Evolutionary conservation across 1,140 invertebrate genomes (phyloP).

Genomic region (Rhizoglyphus robini): DNA sequence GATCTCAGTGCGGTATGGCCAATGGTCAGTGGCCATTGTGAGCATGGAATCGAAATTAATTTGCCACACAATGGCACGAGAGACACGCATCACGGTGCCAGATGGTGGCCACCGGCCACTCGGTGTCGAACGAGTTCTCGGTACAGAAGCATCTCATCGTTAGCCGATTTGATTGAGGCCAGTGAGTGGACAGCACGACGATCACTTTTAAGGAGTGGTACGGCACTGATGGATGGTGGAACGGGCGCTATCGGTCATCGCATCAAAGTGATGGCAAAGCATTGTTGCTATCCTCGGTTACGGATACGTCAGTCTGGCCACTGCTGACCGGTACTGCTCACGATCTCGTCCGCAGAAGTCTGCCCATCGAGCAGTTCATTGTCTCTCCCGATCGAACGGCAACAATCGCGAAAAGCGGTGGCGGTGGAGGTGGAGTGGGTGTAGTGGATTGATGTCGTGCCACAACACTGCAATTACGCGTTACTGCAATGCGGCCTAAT

Average conservation of each 20-base stretch:
- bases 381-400: background rate
- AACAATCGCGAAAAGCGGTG: background rate
- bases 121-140: background rate
- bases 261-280: background rate
- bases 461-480: background rate
- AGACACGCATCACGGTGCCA: no score
- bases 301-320: background rate
- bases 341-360: background rate
- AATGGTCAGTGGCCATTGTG: background rate
- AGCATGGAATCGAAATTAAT: background rate
- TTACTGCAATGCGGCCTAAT: background rate
- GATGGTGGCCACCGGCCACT: background rate
- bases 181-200: background rate
- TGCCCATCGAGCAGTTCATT: background rate
- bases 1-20: background rate
- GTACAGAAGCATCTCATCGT: conserved; percentile 1
- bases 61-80: no score
- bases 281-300: background rate
- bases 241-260: conserved; percentile 11
- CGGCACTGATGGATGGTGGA: conserved; percentile 1
- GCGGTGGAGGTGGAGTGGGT: background rate
- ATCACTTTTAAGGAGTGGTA: conserved; percentile 12
- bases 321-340: conserved; percentile 3
- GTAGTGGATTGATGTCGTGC: background rate
- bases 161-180: conserved; percentile 8